Evolutionary conservation across 2,888 invertebrate species (phyloP), one percentile per base, ranked within the genome.

Genomic region (Heterodera filipjevi): DNA sequence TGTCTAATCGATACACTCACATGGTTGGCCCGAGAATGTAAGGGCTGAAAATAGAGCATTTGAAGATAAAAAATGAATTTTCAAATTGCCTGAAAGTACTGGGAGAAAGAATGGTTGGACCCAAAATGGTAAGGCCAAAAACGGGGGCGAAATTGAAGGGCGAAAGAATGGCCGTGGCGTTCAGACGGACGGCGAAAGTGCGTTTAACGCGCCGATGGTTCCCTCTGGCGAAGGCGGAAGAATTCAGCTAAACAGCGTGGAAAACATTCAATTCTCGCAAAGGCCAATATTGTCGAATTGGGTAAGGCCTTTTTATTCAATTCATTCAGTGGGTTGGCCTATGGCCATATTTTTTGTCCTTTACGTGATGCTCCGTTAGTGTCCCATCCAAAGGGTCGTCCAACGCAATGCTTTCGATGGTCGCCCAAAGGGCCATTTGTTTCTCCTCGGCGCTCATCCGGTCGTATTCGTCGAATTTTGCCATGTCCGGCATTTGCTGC

Each of bases 111-210:
- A 82, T 77, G 12, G 76, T 39, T 30, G 81, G 81, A 3, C 82
- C 82, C 46, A 80, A 64, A 16, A 82, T 73, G 64, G 49, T 64
- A 32, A 79, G 73, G 10, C 81, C 81, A 33, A 39, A 75, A 33
- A 83, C 83, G 1, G 84, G 81, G 0, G 86, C 85, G 76, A 87
- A 82, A 46, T 85, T 82, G 74, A 84, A 86, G 12, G 86, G 87
- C 2, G 86, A 84, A 32, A 87, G 82, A 16, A 87, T 83, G 33
- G 82, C 80, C 16, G 87, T 84, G 30, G 83, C 81, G 22, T 83
- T 79, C 70, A 86, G 66, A 46, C 30, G 46, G 44, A 59, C 44
- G 32, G 66, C 30, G 71, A 79, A 66, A 22, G 71, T 46, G 12
- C 81, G 77, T 53, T 81, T 81, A 10, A 30, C 19, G 16, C 81